These are phyloP conservation scores for Hephaestus fuliginosus DNA, from an alignment of 2,797 vertebrate species.

Conservation along the genomic window DNA sequence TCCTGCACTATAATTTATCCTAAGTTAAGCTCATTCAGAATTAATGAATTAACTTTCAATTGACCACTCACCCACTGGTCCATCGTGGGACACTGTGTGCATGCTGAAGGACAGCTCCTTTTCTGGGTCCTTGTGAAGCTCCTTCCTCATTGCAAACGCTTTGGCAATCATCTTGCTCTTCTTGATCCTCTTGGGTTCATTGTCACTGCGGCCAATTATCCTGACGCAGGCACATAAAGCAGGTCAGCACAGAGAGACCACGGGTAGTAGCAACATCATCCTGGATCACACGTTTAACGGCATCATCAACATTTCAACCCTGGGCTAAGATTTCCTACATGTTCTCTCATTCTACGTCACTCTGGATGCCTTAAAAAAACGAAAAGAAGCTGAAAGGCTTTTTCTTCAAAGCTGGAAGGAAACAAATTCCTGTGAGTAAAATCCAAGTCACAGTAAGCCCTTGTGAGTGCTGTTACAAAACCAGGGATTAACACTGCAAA, in stretches of 20 bases:
- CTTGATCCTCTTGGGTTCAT: conserved; percentile 97
- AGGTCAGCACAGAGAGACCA: not conserved
- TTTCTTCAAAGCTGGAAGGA: not conserved
- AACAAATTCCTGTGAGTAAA: conserved; percentile 27
- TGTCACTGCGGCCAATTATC: conserved; percentile 94
- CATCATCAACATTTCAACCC: not conserved
- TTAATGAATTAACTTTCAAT: too few species aligned
- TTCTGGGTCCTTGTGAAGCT: conserved; percentile 94
- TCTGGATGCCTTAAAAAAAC: conserved; percentile 10
- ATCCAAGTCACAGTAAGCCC: conserved; percentile 33
- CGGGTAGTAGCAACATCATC: not conserved
- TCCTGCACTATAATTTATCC: not conserved
- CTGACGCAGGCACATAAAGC: conserved; percentile 71
- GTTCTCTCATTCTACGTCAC: not conserved
- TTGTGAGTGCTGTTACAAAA: conserved; percentile 25
- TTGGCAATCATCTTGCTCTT: conserved; percentile 99
- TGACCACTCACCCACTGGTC: conserved; percentile 92
- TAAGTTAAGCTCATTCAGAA: not conserved
- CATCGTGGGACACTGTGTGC: conserved; percentile 96
- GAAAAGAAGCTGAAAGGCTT: not conserved
- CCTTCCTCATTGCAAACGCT: conserved; percentile 95
- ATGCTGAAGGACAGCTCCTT: conserved; percentile 97
- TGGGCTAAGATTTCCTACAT: not conserved
- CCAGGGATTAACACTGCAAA: conserved; percentile 28
- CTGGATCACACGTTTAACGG: not conserved